Percentiles rank a stretch among this genome's conserved stretches.
phyloP scores from a whole-genome alignment of 2,888 invertebrate species.

The Caenorhabditis sp. region DNA sequence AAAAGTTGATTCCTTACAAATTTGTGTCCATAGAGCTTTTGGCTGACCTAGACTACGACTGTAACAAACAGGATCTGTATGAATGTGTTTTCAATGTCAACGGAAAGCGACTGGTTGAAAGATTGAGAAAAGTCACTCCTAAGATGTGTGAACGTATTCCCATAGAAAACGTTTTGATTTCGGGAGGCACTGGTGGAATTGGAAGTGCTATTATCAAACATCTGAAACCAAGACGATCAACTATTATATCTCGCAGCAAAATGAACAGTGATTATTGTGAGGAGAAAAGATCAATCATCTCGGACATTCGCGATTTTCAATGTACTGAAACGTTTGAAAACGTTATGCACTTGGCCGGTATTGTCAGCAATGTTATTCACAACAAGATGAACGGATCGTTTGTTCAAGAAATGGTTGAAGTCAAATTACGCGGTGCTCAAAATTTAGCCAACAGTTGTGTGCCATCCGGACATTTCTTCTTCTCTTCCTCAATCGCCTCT shows the following conservation, averaged over 20 bases:
- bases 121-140: conserved; percentile 23
- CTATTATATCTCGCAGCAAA: conserved; percentile 43
- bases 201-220: conserved; percentile 62
- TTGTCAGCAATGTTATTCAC: conserved; percentile 68
- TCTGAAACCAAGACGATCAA: conserved; percentile 40
- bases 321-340: background rate
- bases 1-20: conserved; percentile 55
- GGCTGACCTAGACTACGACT: conserved; percentile 60
- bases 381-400: conserved; percentile 47
- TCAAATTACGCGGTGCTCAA: conserved; percentile 73
- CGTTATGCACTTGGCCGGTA: conserved; percentile 78
- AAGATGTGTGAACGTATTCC: background rate
- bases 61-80: conserved; percentile 29
- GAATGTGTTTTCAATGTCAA: conserved; percentile 67
- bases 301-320: conserved; percentile 7
- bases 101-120: conserved; percentile 57
- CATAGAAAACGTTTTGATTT: conserved; percentile 58
- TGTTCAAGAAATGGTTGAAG: conserved; percentile 62
- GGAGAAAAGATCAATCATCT: background rate
- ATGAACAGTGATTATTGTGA: background rate
- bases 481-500: conserved; percentile 75
- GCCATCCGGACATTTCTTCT: conserved; percentile 25
- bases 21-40: conserved; percentile 63
- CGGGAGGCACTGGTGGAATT: conserved; percentile 78
- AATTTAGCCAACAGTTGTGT: conserved; percentile 54